phyloP scores from a whole-genome alignment of 2,888 invertebrate genomes.

The Acanthacorydalis orientalis region DNA sequence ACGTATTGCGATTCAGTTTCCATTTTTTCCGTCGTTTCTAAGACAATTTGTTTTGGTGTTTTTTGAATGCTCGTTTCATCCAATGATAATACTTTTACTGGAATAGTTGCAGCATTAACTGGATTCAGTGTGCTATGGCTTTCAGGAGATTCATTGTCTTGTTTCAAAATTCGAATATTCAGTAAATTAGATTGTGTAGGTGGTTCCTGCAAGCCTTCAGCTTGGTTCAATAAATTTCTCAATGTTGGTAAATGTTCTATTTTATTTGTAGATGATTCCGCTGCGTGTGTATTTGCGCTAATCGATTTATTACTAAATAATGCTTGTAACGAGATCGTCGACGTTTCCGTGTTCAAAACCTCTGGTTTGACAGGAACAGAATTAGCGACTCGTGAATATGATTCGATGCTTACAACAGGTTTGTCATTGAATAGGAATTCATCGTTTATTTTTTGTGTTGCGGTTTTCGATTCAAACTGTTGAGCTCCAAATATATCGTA shows the following conservation, averaged over 20 bases:
- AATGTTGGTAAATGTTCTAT: constrained; percentile 26
- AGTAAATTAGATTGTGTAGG: constrained; percentile 6
- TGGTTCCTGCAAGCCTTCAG: constrained; percentile 21
- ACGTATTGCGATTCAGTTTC: background rate
- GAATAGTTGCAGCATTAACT: background rate
- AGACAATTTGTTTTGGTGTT: no score
- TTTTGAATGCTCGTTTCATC: background rate
- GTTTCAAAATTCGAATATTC: background rate
- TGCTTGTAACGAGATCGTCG: constrained; percentile 49
- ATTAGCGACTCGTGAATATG: constrained; percentile 23
- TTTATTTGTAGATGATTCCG: constrained; percentile 16
- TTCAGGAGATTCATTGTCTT: background rate
- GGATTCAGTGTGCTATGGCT: background rate
- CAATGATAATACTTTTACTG: background rate
- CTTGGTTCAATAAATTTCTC: constrained; percentile 21
- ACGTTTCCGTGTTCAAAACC: constrained; percentile 31
- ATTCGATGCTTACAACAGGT: constrained; percentile 21
- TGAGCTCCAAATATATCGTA: background rate
- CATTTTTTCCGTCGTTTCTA: no score
- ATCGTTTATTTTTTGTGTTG: background rate
- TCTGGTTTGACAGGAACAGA: constrained; percentile 21
- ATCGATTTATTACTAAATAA: constrained; percentile 41
- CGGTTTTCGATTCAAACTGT: background rate
- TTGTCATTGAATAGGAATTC: constrained; percentile 8
- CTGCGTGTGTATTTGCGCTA: constrained; percentile 3